Percentiles rank a stretch among this genome's conserved stretches.
These are phyloP conservation scores for Coenonympha glycerion DNA, from an alignment of 2,888 invertebrate species.

Conservation along the genomic window DNA sequence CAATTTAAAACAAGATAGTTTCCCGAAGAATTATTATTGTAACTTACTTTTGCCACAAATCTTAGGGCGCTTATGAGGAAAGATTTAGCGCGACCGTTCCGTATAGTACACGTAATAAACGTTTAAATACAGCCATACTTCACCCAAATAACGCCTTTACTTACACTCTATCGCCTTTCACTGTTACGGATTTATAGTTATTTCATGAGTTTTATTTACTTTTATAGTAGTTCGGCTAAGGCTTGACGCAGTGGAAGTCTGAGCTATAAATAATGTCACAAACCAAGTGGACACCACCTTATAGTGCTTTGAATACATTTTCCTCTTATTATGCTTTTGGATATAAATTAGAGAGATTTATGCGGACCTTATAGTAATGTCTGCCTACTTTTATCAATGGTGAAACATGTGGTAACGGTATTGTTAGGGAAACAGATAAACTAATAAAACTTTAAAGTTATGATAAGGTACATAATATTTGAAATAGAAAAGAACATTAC, in stretches of 20 bases:
- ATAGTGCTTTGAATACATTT: conserved; percentile 63
- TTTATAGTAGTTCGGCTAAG: conserved; percentile 64
- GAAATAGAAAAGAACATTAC: too few relatives aligned
- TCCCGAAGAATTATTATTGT: neutral
- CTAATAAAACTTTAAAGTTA: too few relatives aligned
- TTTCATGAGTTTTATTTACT: conserved; percentile 73
- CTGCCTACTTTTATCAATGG: conserved; percentile 16
- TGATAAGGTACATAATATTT: too few relatives aligned
- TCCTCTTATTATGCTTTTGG: conserved; percentile 71
- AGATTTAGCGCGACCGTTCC: conserved; percentile 7
- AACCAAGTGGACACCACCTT: conserved; percentile 52
- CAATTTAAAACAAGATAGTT: conserved; percentile 6
- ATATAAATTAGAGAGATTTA: conserved; percentile 73
- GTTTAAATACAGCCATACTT: conserved; percentile 11
- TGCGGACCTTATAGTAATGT: conserved; percentile 28
- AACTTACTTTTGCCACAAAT: conserved; percentile 3
- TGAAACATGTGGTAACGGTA: conserved; percentile 12
- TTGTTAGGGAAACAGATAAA: neutral
- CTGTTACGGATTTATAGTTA: conserved; percentile 66
- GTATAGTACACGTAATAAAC: conserved; percentile 9
- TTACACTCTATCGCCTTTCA: conserved; percentile 49
- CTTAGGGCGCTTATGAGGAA: conserved; percentile 8
- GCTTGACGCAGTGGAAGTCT: conserved; percentile 52
- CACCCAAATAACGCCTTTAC: conserved; percentile 12
- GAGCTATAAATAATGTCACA: conserved; percentile 64